phyloP scores from a whole-genome alignment of 2,888 invertebrate species.

The Tridacna gigas region DNA sequence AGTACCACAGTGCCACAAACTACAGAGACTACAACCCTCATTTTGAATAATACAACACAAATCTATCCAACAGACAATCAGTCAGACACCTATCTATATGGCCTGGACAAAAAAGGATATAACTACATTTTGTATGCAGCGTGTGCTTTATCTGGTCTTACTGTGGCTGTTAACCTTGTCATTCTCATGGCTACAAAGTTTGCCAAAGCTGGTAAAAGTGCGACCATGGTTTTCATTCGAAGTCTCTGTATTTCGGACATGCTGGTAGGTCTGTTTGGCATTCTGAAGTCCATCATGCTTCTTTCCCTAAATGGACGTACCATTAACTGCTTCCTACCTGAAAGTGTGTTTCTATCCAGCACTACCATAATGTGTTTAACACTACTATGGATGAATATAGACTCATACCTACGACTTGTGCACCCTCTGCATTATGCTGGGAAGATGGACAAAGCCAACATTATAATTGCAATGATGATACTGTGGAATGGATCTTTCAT shows the following conservation, averaged over 20 bases:
- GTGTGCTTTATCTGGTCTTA: constrained; percentile 57
- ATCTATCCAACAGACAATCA: not conserved
- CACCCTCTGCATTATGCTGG: constrained; percentile 65
- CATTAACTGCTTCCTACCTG: constrained; percentile 81
- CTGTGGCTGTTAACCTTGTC: constrained; percentile 67
- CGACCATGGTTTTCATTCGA: constrained; percentile 78
- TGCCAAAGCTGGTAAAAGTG: constrained; percentile 73
- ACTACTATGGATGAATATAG: constrained; percentile 73
- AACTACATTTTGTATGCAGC: constrained; percentile 38
- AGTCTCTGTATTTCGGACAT: constrained; percentile 76
- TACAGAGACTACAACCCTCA: too few species aligned
- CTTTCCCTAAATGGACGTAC: constrained; percentile 57
- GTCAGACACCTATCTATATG: constrained; percentile 1
- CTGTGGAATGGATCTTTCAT: constrained; percentile 80
- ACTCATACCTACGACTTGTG: constrained; percentile 73
- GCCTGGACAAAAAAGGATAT: constrained; percentile 16
- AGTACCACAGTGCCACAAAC: too few species aligned
- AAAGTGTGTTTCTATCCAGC: constrained; percentile 77
- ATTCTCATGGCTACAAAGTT: constrained; percentile 73
- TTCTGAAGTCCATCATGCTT: constrained; percentile 74
- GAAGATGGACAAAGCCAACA: constrained; percentile 75
- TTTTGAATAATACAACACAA: too few species aligned
- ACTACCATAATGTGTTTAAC: constrained; percentile 72
- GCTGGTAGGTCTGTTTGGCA: constrained; percentile 75
- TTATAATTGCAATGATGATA: constrained; percentile 75